Conservation (phyloP, 2,888 invertebrate species). For the Heteromyza rotundicornis region DNA sequence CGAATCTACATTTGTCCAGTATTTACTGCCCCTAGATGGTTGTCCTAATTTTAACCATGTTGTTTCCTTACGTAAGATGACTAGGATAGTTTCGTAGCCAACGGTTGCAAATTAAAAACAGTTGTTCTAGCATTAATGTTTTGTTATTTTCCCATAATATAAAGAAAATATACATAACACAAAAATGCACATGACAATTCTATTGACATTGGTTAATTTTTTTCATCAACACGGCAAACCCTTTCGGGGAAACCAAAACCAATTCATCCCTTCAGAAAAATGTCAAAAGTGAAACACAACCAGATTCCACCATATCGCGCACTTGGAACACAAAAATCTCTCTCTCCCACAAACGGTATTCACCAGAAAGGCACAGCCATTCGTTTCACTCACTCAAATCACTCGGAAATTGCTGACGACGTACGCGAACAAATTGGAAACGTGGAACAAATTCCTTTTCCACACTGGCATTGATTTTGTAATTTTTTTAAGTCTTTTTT, state of each 20-base stretch:
- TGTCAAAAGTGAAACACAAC: background rate
- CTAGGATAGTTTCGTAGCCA: background rate
- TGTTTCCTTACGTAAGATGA: background rate
- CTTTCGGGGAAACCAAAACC: too few species aligned
- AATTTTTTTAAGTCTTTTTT: too few species aligned
- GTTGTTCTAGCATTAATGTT: background rate
- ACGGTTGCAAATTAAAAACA: background rate
- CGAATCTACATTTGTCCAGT: too few species aligned
- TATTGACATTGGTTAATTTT: background rate
- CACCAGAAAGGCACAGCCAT: background rate
- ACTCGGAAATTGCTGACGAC: constrained; percentile 13
- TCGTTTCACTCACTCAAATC: background rate
- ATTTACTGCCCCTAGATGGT: too few species aligned
- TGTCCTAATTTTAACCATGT: too few species aligned
- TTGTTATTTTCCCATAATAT: background rate
- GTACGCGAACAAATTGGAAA: constrained; percentile 14
- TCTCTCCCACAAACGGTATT: background rate
- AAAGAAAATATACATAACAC: background rate
- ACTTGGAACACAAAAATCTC: background rate
- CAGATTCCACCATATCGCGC: background rate
- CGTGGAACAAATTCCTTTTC: constrained; percentile 6
- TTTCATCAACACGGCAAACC: background rate
- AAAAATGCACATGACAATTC: background rate
- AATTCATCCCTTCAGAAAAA: background rate
- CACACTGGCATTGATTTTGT: constrained; percentile 7